phyloP scores from a whole-genome alignment of 2,797 vertebrate species.

The Lepus oiostolus region DNA sequence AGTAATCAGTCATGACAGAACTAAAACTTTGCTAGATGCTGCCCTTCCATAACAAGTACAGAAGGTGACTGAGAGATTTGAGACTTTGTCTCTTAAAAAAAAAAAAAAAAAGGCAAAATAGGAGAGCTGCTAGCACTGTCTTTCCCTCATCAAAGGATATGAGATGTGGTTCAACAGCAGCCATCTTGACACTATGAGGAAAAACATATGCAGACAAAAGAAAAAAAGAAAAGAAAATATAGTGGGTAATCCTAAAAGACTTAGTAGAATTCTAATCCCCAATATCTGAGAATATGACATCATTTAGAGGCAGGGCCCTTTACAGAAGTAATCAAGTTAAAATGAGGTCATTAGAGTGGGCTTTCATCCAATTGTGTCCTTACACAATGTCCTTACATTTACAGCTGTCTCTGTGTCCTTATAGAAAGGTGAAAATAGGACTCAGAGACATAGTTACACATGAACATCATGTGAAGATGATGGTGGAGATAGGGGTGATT shows the following conservation, averaged over 20 bases:
- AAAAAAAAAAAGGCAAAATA: neutral
- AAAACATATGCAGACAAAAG: neutral
- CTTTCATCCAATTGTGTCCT: neutral
- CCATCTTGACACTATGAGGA: neutral
- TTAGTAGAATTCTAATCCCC: neutral
- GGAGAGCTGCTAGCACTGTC: neutral
- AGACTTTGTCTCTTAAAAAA: too few species aligned
- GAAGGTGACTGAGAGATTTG: neutral
- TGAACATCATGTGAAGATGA: neutral
- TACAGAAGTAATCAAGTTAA: neutral
- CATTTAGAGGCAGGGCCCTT: neutral
- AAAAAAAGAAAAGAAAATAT: neutral
- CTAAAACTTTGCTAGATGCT: neutral
- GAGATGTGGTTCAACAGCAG: neutral
- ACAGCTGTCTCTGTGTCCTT: neutral
- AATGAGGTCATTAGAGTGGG: neutral
- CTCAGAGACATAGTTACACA: neutral
- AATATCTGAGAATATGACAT: neutral
- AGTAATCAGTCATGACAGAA: neutral
- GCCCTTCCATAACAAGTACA: neutral
- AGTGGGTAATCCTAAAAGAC: neutral
- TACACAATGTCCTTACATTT: neutral
- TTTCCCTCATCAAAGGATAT: neutral
- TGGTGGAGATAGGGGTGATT: neutral
- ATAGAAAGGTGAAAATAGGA: neutral